These are phyloP conservation scores for Mus minutoides DNA, from an alignment of 2,797 vertebrate species.

Conservation along the genomic window DNA sequence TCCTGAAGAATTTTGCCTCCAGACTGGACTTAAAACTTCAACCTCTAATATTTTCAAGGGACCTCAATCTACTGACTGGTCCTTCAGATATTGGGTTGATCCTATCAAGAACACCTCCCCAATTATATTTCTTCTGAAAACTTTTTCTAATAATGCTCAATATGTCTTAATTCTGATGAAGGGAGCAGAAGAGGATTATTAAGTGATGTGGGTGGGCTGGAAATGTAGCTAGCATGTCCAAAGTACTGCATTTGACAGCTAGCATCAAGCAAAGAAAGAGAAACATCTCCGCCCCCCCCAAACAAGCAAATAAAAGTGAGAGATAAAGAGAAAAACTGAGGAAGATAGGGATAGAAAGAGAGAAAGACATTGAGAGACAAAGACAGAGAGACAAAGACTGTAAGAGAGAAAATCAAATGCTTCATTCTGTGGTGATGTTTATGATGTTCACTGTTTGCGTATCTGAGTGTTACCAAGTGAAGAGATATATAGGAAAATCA, in stretches of 20 bases:
- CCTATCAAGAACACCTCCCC: neutral
- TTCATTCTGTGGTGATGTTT: neutral
- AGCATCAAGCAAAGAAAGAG: neutral
- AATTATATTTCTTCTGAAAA: neutral
- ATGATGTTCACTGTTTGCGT: neutral
- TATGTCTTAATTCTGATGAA: neutral
- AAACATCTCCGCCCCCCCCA: too few relatives aligned
- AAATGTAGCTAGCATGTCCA: neutral
- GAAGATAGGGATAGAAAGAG: neutral
- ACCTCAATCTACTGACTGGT: neutral
- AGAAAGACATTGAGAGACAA: neutral
- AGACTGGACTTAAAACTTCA: neutral
- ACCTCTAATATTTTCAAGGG: neutral
- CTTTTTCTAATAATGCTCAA: neutral
- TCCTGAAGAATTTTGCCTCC: neutral
- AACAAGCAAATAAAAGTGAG: neutral
- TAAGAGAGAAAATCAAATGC: neutral
- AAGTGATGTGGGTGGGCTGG: neutral
- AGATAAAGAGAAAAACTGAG: neutral
- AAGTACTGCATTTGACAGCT: neutral
- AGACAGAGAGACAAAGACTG: neutral
- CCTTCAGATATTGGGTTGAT: neutral
- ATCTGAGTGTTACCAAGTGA: neutral
- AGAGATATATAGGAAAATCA: neutral
- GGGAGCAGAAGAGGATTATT: neutral